Conservation (phyloP, 2,113 vertebrate species). For the Chelonoidis abingdonii region DNA sequence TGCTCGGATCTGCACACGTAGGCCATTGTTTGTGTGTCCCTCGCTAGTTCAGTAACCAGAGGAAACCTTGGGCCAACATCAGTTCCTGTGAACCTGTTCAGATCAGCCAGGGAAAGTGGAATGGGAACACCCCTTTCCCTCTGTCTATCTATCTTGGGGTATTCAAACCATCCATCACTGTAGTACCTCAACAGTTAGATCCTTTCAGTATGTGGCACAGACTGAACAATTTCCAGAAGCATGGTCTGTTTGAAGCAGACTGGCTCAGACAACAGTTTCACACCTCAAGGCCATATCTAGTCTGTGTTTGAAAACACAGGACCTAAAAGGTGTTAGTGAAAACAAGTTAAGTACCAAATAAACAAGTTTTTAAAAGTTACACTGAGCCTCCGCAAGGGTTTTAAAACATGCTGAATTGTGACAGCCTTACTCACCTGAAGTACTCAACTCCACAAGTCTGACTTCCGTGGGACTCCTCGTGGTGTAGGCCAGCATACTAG, state of each 20-base stretch:
- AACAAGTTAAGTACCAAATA: background rate
- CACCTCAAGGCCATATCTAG: background rate
- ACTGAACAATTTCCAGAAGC: background rate
- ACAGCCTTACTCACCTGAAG: background rate
- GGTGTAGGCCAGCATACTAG: background rate
- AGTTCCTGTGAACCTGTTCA: background rate
- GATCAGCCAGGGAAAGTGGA: too few species aligned
- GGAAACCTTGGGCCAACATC: conserved; percentile 27
- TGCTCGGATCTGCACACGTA: background rate
- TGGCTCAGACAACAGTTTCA: background rate
- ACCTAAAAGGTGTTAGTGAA: background rate
- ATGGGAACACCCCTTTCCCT: background rate
- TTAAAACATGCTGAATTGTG: background rate
- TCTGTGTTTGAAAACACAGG: background rate
- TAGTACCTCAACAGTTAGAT: background rate
- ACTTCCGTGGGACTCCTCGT: background rate
- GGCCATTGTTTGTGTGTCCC: background rate
- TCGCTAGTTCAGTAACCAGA: conserved; percentile 25
- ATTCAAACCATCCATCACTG: background rate
- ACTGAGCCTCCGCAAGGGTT: background rate
- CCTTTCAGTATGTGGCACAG: background rate
- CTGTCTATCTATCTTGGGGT: background rate
- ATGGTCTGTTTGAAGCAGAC: fast-evolving
- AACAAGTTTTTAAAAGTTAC: background rate
- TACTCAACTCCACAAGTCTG: background rate